Percentiles rank a stretch among this genome's conserved stretches.
These are phyloP conservation scores for Euphonia xanthogaster DNA, from an alignment of 2,797 vertebrate genomes.

Conservation along the genomic window DNA sequence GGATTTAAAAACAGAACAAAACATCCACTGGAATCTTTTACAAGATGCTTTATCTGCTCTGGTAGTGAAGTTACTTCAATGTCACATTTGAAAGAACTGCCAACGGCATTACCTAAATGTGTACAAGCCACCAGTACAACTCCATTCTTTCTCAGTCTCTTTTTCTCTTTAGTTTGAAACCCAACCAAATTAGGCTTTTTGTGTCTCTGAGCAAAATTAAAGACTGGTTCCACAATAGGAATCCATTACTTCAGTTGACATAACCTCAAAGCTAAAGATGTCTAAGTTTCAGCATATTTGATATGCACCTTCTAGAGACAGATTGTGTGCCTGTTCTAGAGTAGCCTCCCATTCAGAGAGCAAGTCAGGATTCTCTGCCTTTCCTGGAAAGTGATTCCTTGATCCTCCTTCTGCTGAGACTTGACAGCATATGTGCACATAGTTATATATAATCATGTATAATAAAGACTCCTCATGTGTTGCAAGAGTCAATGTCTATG, in stretches of 20 bases:
- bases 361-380: not conserved
- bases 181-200: not conserved
- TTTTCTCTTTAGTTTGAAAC: not conserved
- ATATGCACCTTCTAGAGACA: not conserved
- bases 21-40: not conserved
- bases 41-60: not conserved
- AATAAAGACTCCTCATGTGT: not conserved
- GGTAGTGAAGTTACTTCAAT: not conserved
- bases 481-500: not conserved
- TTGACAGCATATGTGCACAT: not conserved
- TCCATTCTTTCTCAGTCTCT: not conserved
- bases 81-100: not conserved
- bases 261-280: not conserved
- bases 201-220: not conserved
- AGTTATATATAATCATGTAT: not conserved
- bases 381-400: slow-evolving; percentile 42
- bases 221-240: not conserved
- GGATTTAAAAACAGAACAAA: not conserved
- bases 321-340: not conserved
- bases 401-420: not conserved
- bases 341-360: not conserved
- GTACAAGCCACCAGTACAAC: not conserved
- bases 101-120: not conserved
- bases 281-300: not conserved
- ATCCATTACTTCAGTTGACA: not conserved